These are phyloP conservation scores for Calameuta pallipes DNA, from an alignment of 2,888 invertebrate genomes.

Conservation along the genomic window DNA sequence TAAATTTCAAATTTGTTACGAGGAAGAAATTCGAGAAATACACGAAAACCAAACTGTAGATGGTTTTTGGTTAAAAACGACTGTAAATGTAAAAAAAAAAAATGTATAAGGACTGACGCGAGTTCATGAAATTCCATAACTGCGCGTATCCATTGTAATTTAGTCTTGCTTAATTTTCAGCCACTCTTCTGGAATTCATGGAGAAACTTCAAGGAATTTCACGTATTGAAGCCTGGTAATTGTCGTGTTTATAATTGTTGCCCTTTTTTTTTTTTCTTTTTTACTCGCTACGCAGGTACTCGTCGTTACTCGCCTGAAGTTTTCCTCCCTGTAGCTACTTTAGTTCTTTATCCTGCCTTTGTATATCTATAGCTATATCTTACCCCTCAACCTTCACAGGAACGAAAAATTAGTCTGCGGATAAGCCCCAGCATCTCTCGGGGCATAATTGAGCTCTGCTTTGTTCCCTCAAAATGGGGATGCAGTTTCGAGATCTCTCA, in stretches of 20 bases:
- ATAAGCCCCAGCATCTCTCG: constrained; percentile 14
- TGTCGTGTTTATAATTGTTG: constrained; percentile 58
- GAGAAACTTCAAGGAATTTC: constrained; percentile 32
- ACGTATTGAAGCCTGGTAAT: constrained; percentile 46
- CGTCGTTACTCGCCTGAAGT: background rate
- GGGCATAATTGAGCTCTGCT: constrained; percentile 3
- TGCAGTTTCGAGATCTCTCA: background rate
- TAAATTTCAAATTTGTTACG: no score
- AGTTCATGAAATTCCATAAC: background rate
- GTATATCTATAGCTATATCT: constrained; percentile 4
- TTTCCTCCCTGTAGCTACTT: background rate
- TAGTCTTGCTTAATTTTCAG: background rate
- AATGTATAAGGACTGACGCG: background rate
- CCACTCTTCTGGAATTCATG: background rate
- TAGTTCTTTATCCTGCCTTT: background rate
- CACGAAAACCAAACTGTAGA: no score
- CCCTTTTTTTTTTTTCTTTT: constrained; percentile 33
- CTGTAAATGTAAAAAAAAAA: background rate
- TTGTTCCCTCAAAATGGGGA: background rate
- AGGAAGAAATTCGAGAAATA: no score
- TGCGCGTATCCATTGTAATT: background rate
- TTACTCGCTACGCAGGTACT: constrained; percentile 8
- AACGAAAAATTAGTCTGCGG: constrained; percentile 49
- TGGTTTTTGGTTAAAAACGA: no score
- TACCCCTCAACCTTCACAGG: constrained; percentile 31